phyloP scores from a whole-genome alignment of 2,888 invertebrate genomes.

The Eupithecia exiguata region DNA sequence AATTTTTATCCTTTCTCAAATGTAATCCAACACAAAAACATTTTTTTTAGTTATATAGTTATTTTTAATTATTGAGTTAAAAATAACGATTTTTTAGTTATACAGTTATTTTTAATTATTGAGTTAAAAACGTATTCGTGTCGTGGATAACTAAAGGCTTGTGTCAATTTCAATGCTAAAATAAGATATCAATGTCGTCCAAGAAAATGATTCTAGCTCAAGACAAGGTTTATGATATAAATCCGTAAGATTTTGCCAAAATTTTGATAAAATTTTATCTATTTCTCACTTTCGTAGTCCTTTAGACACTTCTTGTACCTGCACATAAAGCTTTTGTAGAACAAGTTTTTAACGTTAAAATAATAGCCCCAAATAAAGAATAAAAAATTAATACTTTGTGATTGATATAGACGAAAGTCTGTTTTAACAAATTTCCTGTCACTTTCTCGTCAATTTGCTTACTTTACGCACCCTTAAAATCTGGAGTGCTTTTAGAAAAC shows the following conservation, averaged over 20 bases:
- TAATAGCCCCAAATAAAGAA: neutral
- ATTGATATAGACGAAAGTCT: neutral
- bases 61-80: too few relatives aligned
- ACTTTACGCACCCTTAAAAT: neutral
- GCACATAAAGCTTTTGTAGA: neutral
- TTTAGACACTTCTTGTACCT: neutral
- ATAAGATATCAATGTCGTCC: constrained; percentile 2
- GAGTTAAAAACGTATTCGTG: neutral
- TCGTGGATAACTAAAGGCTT: neutral
- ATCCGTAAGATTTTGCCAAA: neutral
- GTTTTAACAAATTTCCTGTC: neutral
- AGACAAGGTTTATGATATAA: constrained; percentile 4
- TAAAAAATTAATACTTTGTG: neutral
- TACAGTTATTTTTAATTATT: neutral
- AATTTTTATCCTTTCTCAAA: neutral
- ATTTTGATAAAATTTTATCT: constrained; percentile 3
- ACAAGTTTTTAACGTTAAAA: neutral
- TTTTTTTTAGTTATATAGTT: too few relatives aligned
- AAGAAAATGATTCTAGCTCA: neutral
- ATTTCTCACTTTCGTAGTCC: neutral
- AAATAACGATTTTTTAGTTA: too few relatives aligned
- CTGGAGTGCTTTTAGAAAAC: neutral
- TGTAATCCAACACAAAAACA: too few relatives aligned
- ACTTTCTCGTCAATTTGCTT: neutral
- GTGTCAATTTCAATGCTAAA: neutral